A percentile compares a stretch with the other conserved stretches of the same genome.
These are phyloP conservation scores for Exephanes ischioxanthus DNA, from an alignment of 2,888 invertebrate species.

Conservation along the genomic window DNA sequence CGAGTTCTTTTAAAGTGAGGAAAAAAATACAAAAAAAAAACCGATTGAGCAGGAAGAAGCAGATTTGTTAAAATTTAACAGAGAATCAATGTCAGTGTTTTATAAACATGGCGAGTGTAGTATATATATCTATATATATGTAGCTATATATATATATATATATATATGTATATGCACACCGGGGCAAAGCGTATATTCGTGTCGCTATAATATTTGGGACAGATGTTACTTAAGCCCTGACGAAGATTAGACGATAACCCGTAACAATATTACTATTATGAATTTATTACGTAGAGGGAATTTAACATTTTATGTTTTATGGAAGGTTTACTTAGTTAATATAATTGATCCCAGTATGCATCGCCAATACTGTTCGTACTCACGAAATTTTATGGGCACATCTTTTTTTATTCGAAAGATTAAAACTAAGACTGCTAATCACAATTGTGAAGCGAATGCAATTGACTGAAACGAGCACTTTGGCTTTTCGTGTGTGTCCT, in stretches of 20 bases:
- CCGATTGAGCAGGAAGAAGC: slow-evolving; percentile 61
- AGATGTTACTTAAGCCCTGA: slow-evolving; percentile 79
- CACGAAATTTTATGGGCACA: slow-evolving; percentile 69
- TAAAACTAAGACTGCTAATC: slow-evolving; percentile 70
- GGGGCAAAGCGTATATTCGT: slow-evolving; percentile 78
- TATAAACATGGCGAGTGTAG: slow-evolving; percentile 84
- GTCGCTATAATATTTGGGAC: slow-evolving; percentile 80
- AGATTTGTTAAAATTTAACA: slow-evolving; percentile 84
- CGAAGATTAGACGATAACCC: slow-evolving; percentile 74
- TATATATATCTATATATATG: slow-evolving; percentile 82
- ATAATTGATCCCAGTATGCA: slow-evolving; percentile 61
- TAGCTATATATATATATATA: slow-evolving; percentile 80
- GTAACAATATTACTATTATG: slow-evolving; percentile 72
- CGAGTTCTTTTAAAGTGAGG: neutral
- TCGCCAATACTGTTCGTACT: slow-evolving; percentile 70
- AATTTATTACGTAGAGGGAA: slow-evolving; percentile 72
- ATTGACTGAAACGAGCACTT: slow-evolving; percentile 53
- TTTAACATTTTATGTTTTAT: slow-evolving; percentile 76
- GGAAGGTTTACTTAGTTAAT: slow-evolving; percentile 78
- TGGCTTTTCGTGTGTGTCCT: slow-evolving; percentile 23
- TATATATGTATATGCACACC: slow-evolving; percentile 83
- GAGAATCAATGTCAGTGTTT: slow-evolving; percentile 83
- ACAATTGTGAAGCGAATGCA: slow-evolving; percentile 63
- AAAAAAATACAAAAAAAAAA: slow-evolving; percentile 17
- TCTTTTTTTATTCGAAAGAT: slow-evolving; percentile 8